Base-by-base conservation (phyloP, 2,888 invertebrate species). In the Cremastinae sp. region DNA sequence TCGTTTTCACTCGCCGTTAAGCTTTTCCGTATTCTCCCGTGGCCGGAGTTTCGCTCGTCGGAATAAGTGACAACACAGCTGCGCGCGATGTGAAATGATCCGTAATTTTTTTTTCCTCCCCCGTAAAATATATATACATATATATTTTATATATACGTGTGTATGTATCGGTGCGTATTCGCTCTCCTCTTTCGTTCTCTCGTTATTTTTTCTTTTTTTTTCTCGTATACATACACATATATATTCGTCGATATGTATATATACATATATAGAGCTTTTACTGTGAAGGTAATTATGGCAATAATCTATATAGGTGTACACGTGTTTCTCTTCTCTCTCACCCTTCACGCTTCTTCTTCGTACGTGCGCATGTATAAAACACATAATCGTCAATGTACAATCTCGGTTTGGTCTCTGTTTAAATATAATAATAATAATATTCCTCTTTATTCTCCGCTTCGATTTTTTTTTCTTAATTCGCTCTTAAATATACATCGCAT, bases 341-440 rank as follows among this genome's bases (percentile, higher is more conserved):
- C 10, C 54, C 20, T 8, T 34, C n/a, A 20, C 18, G 9, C 28
- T 61, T 49, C 41, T 59, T 59, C 28, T 16, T 16, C 74, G 78
- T 79, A 82, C 80, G 79, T 78, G 74, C 78, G 79, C 74, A 79
- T 79, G 79, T 80, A 80, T 79, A 78, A 80, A 80, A 80, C 72
- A 80, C 80, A 80, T 71, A 78, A 80, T n/a, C n/a, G n/a, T 79
- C 78, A 77, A 80, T 80, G 77, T 80, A 80, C 80, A 80, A 80
- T 71, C 75, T 74, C 75, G n/a, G 71, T 68, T 78, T 72, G 75
- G 78, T 68, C 72, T 73, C 68, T 47, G 49, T 58, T 66, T 66
- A 61, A 53, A 75, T n/a, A n/a, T n/a, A n/a, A n/a, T n/a, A n/a
- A n/a, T n/a, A n/a, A n/a, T n/a, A n/a, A n/a, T n/a, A n/a, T n/a